Conservation (phyloP, 2,888 invertebrate genomes). For the Napeogenes inachia region DNA sequence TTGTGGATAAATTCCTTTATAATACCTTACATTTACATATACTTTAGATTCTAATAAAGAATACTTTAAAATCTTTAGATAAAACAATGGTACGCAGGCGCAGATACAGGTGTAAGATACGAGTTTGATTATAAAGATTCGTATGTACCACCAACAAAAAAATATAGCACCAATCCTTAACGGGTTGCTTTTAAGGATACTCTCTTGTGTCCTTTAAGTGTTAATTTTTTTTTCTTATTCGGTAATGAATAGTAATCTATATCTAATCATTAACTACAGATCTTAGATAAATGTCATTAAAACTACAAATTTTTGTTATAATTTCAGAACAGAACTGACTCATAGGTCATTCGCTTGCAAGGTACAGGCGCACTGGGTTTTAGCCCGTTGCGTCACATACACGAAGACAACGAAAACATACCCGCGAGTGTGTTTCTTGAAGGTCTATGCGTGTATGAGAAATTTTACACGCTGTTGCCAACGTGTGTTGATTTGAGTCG, state of each 20-base stretch:
- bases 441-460: conserved; percentile 89
- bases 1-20: neutral
- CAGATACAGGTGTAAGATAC: conserved; percentile 82
- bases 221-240: neutral
- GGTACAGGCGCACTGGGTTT: conserved; percentile 93
- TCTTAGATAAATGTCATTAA: no score
- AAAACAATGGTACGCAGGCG: conserved; percentile 80
- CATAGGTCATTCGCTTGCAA: conserved; percentile 81
- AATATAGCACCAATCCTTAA: conserved; percentile 80
- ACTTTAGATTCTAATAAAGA: neutral
- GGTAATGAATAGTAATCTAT: no score
- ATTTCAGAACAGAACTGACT: conserved; percentile 81
- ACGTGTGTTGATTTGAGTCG: no score
- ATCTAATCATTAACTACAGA: no score
- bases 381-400: conserved; percentile 93
- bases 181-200: conserved; percentile 83
- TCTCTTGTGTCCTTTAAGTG: conserved; percentile 77
- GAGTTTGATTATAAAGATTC: conserved; percentile 79
- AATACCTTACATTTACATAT: no score
- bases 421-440: conserved; percentile 85
- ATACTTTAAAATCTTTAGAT: conserved; percentile 41
- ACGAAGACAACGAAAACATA: conserved; percentile 94
- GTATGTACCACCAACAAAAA: conserved; percentile 75
- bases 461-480: conserved; percentile 74
- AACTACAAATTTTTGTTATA: no score